Evolutionary conservation across 2,888 invertebrate genomes (phyloP).

Genomic region (Eudasyphora cyanicolor): DNA sequence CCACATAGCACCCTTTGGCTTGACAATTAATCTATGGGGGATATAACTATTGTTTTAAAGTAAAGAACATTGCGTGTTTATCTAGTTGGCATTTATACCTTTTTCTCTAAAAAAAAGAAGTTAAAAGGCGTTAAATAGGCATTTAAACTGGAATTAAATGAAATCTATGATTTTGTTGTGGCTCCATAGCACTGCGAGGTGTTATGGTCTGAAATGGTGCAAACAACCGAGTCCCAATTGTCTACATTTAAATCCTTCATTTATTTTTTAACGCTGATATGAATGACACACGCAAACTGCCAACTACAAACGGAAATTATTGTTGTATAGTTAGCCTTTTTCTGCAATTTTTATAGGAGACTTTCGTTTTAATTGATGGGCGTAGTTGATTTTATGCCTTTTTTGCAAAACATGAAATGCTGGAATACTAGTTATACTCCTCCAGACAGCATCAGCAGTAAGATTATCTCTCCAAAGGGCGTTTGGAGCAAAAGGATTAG

Average conservation of each 20-base stretch:
- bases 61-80: conserved; percentile 56
- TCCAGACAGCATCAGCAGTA: not conserved
- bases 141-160: conserved; percentile 59
- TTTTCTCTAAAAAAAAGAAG: conserved; percentile 19
- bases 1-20: conserved; percentile 8
- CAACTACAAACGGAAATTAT: too few relatives aligned
- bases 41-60: conserved; percentile 20
- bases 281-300: conserved; percentile 48
- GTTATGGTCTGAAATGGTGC: not conserved
- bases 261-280: conserved; percentile 31
- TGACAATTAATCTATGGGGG: conserved; percentile 46
- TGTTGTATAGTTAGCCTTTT: conserved; percentile 9
- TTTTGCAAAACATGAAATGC: not conserved
- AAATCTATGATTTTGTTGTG: conserved; percentile 36
- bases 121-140: conserved; percentile 62
- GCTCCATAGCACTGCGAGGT: not conserved
- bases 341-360: conserved; percentile 25
- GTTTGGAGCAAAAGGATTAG: not conserved
- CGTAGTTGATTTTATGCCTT: conserved; percentile 28
- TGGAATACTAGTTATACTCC: not conserved
- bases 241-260: conserved; percentile 39
- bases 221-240: not conserved
- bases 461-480: not conserved
- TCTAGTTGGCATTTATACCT: conserved; percentile 33
- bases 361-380: conserved; percentile 52